Percentiles rank a stretch among this genome's conserved stretches.
Conservation (phyloP, 1,140 invertebrate genomes). For the Adelges cooleyi region DNA sequence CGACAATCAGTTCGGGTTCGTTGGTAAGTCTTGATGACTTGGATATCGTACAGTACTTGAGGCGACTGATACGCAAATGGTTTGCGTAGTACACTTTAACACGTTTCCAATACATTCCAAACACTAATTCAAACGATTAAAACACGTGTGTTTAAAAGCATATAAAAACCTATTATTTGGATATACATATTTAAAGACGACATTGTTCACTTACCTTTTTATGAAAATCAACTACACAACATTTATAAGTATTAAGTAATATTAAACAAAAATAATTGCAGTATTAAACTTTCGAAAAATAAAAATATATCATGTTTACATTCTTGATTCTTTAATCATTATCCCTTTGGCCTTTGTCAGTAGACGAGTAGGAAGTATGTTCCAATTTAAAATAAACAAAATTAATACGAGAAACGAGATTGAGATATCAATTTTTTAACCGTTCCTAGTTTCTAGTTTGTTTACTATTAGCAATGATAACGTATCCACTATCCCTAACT, state of each 20-base stretch:
- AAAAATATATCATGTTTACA: too few species aligned
- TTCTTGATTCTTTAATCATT: too few species aligned
- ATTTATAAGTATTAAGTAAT: not conserved
- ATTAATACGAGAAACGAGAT: too few species aligned
- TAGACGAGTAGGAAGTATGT: too few species aligned
- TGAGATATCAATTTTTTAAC: too few species aligned
- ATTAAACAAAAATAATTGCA: too few species aligned
- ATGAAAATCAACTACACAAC: not conserved
- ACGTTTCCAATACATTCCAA: not conserved
- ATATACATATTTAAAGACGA: not conserved
- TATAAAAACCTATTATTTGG: not conserved
- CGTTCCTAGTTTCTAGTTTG: too few species aligned
- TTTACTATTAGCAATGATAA: too few species aligned
- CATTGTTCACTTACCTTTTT: not conserved
- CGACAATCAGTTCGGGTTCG: not conserved
- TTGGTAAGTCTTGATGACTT: not conserved
- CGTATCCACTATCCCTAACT: too few species aligned
- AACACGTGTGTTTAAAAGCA: constrained; percentile 7
- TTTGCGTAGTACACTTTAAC: not conserved
- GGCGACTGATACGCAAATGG: not conserved
- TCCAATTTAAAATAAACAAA: too few species aligned
- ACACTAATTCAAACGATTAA: constrained; percentile 2
- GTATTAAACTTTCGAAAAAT: too few species aligned
- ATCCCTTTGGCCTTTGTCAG: too few species aligned
- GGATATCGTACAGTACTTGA: constrained; percentile 1